Percentiles rank a stretch among this genome's conserved stretches.
Conservation (phyloP, 2,888 invertebrate genomes). For the Petrolisthes cinctipes region DNA sequence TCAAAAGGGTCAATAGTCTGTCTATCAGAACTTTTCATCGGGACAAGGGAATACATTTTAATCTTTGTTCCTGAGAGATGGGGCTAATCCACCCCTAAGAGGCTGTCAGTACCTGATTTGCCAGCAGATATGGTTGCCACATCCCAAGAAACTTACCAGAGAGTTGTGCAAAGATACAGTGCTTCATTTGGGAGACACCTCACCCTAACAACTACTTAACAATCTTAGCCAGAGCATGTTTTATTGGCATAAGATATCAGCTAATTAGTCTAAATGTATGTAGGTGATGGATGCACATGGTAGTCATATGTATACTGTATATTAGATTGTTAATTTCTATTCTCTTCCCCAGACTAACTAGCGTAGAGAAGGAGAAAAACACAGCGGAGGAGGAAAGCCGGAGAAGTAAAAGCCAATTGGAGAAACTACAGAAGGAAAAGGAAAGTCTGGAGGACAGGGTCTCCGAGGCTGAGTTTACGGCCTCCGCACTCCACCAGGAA, state of each 20-base stretch:
- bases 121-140: no score
- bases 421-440: slow-evolving; percentile 75
- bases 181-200: slow-evolving; percentile 66
- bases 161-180: no score
- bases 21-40: no score
- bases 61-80: no score
- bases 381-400: slow-evolving; percentile 78
- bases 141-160: no score
- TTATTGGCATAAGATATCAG: no score
- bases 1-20: no score
- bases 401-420: slow-evolving; percentile 76
- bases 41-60: no score
- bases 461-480: slow-evolving; percentile 75
- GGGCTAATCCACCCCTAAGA: no score
- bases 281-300: neutral
- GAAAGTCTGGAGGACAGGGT: slow-evolving; percentile 75
- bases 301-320: slow-evolving; percentile 65
- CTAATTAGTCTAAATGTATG: no score
- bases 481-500: slow-evolving; percentile 74
- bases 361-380: slow-evolving; percentile 78
- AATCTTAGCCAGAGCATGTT: neutral
- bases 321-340: slow-evolving; percentile 19
- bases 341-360: slow-evolving; percentile 74
- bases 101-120: no score
- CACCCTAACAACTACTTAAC: slow-evolving; percentile 54